Evolutionary conservation across 2,888 invertebrate genomes (phyloP), one percentile per base, ranked within the genome.

Genomic region (Falcaria lacertinaria): DNA sequence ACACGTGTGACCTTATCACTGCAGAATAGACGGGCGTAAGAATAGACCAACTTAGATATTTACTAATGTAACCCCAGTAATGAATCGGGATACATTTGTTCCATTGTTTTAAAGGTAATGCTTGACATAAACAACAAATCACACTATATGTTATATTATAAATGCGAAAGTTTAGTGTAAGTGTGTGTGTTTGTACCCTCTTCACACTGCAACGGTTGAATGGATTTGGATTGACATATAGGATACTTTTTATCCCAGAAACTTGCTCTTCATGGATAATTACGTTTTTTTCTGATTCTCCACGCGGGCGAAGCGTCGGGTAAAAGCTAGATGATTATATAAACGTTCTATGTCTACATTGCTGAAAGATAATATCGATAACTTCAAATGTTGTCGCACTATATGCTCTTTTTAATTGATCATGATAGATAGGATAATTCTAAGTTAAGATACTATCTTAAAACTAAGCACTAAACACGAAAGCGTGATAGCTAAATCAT

Each of bases 401-500:
- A 11, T n/a, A 37, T 22, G 14, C 15, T 14, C 19, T 37, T 37
- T 37, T 37, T 37, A 37, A 37, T 37, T 25, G 22, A 37, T 8
- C 22, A 14, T 37, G 37, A 22, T 22, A 37, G 37, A 37, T 22
- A 37, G 37, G 37, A 37, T 37, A 19, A 37, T 22, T 15, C 43
- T 34, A 36, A 36, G 52, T 50, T 59, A 48, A 43, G 40, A 52
- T n/a, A n/a, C n/a, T n/a, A n/a, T n/a, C n/a, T 49, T 35, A 33
- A 47, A 50, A 48, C 46, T 38, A 45, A 39, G 39, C 39, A 45
- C 54, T 28, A 57, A 52, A 47, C 28, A 44, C 57, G 54, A 53
- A 60, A 60, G 58, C 71, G 68, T 69, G 61, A 68, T 71, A 70
- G 57, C 64, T 68, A 65, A 69, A 71, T 71, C 69, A 65, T 61